These are phyloP conservation scores for Oedothorax gibbosus DNA, from an alignment of 1,140 invertebrate species.

Conservation along the genomic window DNA sequence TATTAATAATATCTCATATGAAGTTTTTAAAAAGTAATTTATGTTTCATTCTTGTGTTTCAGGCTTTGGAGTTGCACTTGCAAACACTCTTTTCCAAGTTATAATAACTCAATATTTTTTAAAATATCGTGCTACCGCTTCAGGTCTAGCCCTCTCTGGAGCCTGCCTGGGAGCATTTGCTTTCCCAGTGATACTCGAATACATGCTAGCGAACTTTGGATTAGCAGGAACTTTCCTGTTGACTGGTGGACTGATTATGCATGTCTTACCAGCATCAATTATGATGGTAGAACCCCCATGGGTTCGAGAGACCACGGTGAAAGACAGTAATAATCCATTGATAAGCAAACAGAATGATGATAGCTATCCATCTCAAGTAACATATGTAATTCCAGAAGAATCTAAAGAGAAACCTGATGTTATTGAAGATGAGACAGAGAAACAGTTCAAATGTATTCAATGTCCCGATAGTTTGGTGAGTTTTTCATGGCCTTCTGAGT, in stretches of 20 bases:
- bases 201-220: conserved; percentile 50
- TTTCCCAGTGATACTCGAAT: conserved; percentile 66
- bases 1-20: too few relatives aligned
- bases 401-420: too few relatives aligned
- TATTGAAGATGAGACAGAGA: too few relatives aligned
- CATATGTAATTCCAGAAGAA: too few relatives aligned
- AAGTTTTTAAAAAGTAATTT: too few relatives aligned
- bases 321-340: too few relatives aligned
- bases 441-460: too few relatives aligned
- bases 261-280: conserved; percentile 83
- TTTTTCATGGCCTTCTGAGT: too few relatives aligned
- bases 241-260: conserved; percentile 84
- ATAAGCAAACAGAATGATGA: too few relatives aligned
- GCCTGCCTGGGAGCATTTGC: conserved; percentile 67
- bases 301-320: neutral
- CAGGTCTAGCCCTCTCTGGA: conserved; percentile 66
- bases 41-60: neutral
- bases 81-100: conserved; percentile 61
- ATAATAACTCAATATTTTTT: conserved; percentile 54
- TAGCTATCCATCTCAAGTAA: too few relatives aligned
- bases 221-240: conserved; percentile 72
- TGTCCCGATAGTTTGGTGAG: too few relatives aligned
- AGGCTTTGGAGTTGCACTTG: conserved; percentile 48
- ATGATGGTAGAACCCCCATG: conserved; percentile 75
- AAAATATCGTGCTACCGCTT: conserved; percentile 48